Conservation (phyloP, 2,797 vertebrate genomes). For the Chaetodon trifasciatus region DNA sequence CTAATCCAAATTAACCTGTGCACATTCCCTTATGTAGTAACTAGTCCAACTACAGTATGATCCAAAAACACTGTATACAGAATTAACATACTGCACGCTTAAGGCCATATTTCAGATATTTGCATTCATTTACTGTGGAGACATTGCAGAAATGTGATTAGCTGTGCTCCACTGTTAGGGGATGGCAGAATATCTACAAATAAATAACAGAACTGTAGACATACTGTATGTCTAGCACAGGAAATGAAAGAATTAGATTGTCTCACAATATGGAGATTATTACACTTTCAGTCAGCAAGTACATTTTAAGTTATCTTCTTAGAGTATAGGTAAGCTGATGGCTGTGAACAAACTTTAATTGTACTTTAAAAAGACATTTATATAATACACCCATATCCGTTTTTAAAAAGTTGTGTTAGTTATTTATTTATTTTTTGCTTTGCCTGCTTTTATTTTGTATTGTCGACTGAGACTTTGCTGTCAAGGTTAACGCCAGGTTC, state of each 20-base stretch:
- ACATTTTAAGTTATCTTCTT: neutral
- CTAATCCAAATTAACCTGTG: slow-evolving; percentile 61
- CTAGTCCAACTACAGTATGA: neutral
- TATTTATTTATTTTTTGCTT: neutral
- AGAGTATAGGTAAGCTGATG: slow-evolving; percentile 4
- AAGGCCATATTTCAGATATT: slow-evolving; percentile 36
- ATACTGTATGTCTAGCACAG: neutral
- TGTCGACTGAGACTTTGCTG: slow-evolving; percentile 2
- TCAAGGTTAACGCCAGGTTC: neutral
- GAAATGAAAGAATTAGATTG: slow-evolving; percentile 12
- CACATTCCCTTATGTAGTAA: slow-evolving; percentile 21
- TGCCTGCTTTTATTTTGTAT: slow-evolving; percentile 13
- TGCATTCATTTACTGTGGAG: slow-evolving; percentile 29
- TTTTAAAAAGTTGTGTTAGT: neutral
- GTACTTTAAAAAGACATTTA: slow-evolving; percentile 16
- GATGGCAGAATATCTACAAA: slow-evolving; percentile 10
- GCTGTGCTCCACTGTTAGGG: neutral
- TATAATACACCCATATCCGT: neutral
- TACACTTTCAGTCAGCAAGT: neutral
- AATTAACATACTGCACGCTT: slow-evolving; percentile 28
- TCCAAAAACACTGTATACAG: too few species aligned
- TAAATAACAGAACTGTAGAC: slow-evolving; percentile 14
- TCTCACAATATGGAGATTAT: neutral
- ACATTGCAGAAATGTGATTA: slow-evolving; percentile 31
- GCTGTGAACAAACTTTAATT: neutral